A percentile compares a stretch with the other conserved stretches of the same genome.
phyloP scores from a whole-genome alignment of 2,888 invertebrate species.

The Chromoteleia sp. region DNA sequence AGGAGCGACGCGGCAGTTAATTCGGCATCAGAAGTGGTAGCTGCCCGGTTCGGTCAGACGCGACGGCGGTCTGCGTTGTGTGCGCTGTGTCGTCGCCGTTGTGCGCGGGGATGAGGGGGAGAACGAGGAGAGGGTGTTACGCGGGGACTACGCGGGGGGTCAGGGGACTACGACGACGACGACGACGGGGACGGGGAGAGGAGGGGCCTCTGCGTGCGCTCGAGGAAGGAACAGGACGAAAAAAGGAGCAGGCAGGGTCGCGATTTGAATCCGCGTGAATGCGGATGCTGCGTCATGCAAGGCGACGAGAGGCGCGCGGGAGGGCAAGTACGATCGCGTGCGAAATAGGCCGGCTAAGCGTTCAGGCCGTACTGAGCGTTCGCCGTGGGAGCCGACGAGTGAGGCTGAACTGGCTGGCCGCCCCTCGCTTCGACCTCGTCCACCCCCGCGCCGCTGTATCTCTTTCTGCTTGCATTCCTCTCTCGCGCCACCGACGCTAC shows the following conservation, averaged over 20 bases:
- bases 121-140: conserved; percentile 9
- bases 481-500: conserved; percentile 63
- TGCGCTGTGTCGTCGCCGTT: conserved; percentile 42
- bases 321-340: conserved; percentile 66
- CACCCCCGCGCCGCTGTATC: conserved; percentile 56
- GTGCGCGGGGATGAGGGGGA: conserved; percentile 25
- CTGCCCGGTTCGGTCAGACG: conserved; percentile 65
- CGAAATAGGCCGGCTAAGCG: conserved; percentile 84
- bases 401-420: conserved; percentile 74
- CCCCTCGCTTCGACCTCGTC: conserved; percentile 74
- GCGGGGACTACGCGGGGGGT: conserved; percentile 26
- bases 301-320: conserved; percentile 33
- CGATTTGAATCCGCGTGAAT: conserved; percentile 59
- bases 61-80: conserved; percentile 53
- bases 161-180: conserved; percentile 33
- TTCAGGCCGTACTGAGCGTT: conserved; percentile 84
- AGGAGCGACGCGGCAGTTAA: conserved; percentile 54
- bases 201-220: conserved; percentile 25
- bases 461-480: conserved; percentile 72
- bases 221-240: conserved; percentile 48
- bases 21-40: conserved; percentile 66
- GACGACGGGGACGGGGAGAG: conserved; percentile 26
- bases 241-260: conserved; percentile 47
- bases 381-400: conserved; percentile 75
- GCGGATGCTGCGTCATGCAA: conserved; percentile 68